phyloP scores from a whole-genome alignment of 2,797 vertebrate species.

The Pempheris klunzingeri region DNA sequence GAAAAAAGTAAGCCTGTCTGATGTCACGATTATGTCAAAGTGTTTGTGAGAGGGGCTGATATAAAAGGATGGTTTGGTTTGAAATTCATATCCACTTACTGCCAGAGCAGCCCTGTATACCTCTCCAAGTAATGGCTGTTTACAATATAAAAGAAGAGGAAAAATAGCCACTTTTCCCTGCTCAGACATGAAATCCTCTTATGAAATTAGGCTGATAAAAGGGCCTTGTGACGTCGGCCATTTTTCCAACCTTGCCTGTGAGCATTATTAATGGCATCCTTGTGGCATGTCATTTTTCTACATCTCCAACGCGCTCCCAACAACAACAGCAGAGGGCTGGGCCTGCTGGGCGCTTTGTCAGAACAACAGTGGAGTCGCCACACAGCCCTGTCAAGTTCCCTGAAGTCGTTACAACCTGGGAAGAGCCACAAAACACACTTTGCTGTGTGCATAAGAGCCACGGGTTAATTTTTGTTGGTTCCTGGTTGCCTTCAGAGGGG shows the following conservation, averaged over 20 bases:
- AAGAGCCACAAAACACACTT: conserved; percentile 67
- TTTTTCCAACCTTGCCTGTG: conserved; percentile 87
- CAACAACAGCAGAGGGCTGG: conserved; percentile 67
- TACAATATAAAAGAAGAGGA: conserved; percentile 85
- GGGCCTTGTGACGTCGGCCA: conserved; percentile 82
- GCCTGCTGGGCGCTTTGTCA: conserved; percentile 64
- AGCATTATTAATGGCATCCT: conserved; percentile 88
- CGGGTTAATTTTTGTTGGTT: conserved; percentile 83
- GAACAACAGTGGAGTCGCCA: conserved; percentile 62
- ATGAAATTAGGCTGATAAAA: conserved; percentile 86
- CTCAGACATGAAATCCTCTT: conserved; percentile 82
- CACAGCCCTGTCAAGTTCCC: conserved; percentile 65
- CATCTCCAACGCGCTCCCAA: conserved; percentile 68
- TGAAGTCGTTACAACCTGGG: conserved; percentile 47
- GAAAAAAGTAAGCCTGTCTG: conserved; percentile 64
- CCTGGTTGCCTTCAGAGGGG: conserved; percentile 77
- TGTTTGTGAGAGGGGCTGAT: conserved; percentile 75
- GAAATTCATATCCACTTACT: conserved; percentile 85
- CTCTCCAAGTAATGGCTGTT: conserved; percentile 84
- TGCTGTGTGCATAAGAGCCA: conserved; percentile 59
- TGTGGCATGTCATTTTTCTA: conserved; percentile 85
- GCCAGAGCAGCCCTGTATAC: conserved; percentile 73
- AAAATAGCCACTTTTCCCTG: conserved; percentile 80
- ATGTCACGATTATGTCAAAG: conserved; percentile 80
- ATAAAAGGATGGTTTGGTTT: conserved; percentile 80